These are phyloP conservation scores for Chiloscyllium plagiosum DNA, from an alignment of 2,113 vertebrate species.

Conservation along the genomic window DNA sequence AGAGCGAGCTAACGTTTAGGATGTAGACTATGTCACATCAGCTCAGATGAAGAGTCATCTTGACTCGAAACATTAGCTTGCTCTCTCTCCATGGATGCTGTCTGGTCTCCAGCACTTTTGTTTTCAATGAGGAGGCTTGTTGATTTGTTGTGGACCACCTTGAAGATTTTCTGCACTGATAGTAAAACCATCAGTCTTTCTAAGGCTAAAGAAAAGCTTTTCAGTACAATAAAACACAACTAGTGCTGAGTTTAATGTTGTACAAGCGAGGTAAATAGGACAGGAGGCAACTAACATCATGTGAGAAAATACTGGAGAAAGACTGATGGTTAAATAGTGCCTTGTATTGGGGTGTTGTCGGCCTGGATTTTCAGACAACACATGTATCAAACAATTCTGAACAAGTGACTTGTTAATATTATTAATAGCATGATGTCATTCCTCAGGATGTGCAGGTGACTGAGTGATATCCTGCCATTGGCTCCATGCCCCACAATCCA, in stretches of 20 bases:
- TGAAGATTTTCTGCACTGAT: neutral
- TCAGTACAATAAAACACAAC: neutral
- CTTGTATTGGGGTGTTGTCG: neutral
- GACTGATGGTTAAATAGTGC: neutral
- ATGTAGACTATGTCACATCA: too few relatives aligned
- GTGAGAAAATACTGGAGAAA: neutral
- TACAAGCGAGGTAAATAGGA: neutral
- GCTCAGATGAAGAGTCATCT: too few relatives aligned
- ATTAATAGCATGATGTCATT: slow-evolving; percentile 5
- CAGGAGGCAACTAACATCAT: neutral
- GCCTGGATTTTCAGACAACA: neutral
- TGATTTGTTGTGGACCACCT: neutral
- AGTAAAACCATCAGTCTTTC: neutral
- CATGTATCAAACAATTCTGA: neutral
- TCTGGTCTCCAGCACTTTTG: too few relatives aligned
- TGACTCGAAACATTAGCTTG: too few relatives aligned
- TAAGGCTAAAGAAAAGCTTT: neutral
- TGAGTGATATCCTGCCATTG: neutral
- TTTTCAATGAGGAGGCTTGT: neutral
- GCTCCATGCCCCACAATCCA: neutral
- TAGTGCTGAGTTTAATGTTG: neutral
- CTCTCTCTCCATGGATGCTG: too few relatives aligned
- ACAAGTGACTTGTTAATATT: neutral
- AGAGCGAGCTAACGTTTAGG: too few relatives aligned
- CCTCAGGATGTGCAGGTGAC: slow-evolving; percentile 18